These are phyloP conservation scores for Apocheima hispidaria DNA, from an alignment of 2,888 invertebrate species.

Conservation along the genomic window DNA sequence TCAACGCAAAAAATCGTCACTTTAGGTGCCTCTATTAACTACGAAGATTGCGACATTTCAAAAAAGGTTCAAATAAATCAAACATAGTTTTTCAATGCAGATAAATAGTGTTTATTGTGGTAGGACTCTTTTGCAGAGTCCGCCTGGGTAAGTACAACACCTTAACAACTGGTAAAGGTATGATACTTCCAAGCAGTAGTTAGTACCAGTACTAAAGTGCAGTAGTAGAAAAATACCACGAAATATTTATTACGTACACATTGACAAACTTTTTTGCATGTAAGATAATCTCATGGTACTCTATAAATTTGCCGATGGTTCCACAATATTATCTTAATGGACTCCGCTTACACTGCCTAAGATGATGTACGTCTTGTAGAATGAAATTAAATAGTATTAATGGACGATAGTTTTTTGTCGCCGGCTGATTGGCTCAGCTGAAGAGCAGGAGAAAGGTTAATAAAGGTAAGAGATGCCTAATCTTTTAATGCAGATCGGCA, in stretches of 20 bases:
- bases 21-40: no score
- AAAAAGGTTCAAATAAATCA: no score
- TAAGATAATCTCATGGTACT: conserved; percentile 31
- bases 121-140: no score
- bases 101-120: no score
- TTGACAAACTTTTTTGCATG: conserved; percentile 17
- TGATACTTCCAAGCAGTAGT: no score
- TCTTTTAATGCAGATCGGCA: not conserved
- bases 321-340: conserved; percentile 62
- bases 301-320: conserved; percentile 39
- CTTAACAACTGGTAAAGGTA: no score
- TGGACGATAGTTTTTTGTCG: conserved; percentile 43
- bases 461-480: not conserved
- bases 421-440: conserved; percentile 17
- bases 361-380: conserved; percentile 52
- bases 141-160: no score
- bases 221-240: no score
- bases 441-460: not conserved
- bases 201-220: no score
- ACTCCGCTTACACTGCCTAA: conserved; percentile 56
- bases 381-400: conserved; percentile 42
- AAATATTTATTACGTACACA: conserved; percentile 8
- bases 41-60: no score
- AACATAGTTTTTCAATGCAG: no score
- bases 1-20: no score